Conservation (phyloP, 2,888 invertebrate genomes). For the Nymphalis urticae region DNA sequence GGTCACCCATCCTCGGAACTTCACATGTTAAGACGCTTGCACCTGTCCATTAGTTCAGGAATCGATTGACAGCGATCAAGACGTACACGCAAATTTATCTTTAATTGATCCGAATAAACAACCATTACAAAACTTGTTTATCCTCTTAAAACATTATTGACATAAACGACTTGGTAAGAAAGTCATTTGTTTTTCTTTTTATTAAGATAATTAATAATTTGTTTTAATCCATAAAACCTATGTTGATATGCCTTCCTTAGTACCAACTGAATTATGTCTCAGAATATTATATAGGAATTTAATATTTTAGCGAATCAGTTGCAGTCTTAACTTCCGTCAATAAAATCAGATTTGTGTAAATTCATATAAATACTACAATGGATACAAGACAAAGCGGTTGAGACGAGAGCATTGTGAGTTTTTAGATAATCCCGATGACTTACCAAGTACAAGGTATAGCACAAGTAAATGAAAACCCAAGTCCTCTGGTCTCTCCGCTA, state of each 20-base stretch:
- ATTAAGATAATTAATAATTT: too few relatives aligned
- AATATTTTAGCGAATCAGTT: neutral
- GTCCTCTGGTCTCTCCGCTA: slow-evolving; percentile 43
- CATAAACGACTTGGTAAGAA: neutral
- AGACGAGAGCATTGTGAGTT: too few relatives aligned
- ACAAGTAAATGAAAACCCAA: slow-evolving; percentile 9
- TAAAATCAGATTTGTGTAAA: too few relatives aligned
- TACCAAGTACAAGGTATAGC: slow-evolving; percentile 13
- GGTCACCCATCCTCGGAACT: neutral
- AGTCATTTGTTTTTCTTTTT: too few relatives aligned
- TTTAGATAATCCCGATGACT: neutral
- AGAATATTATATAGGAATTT: neutral
- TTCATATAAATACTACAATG: too few relatives aligned
- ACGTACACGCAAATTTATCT: slow-evolving; percentile 24
- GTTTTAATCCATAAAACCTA: too few relatives aligned
- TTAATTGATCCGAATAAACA: slow-evolving; percentile 19
- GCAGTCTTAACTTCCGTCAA: too few relatives aligned
- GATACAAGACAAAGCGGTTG: too few relatives aligned
- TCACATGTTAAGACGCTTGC: slow-evolving; percentile 3
- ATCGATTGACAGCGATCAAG: slow-evolving; percentile 27
- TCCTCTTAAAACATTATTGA: slow-evolving; percentile 1
- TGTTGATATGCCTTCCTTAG: too few relatives aligned
- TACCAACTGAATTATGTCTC: neutral
- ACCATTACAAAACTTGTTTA: slow-evolving; percentile 17
- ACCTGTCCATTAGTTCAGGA: slow-evolving; percentile 24